Evolutionary conservation across 2,888 invertebrate species (phyloP), one percentile per base, ranked within the genome.

Genomic region (Andrena chrysosceles): DNA sequence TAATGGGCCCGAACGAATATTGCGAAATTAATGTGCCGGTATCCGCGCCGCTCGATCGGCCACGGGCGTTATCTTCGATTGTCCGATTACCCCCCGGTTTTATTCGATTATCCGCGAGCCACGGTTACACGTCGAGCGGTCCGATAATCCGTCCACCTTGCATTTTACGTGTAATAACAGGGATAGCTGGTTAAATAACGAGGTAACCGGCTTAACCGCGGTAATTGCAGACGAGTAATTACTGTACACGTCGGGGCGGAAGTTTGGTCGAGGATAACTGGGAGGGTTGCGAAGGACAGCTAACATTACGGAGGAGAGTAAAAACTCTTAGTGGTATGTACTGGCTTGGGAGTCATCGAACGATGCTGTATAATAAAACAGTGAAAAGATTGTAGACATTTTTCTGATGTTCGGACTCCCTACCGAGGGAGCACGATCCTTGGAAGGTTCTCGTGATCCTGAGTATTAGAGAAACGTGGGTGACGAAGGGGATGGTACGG

Each of bases 91-190:
- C 60, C 16, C 16, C 42, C 42, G 60, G 74, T 74, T 77, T 77
- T 77, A 77, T 77, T 77, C 29, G 77, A 77, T 72, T 74, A 77
- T 67, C 59, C 60, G 23, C 4, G 20, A 20, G 26, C 49, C 60
- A 54, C 31, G 23, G 60, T 29, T 48, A 56, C 62, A 20, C 64
- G 29, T 31, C 29, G 31, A 13, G 35, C 8, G 20, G 66, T 13
- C 29, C 74, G 62, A 68, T 74, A 74, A 78, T 74, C 74, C 78
- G 63, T 74, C 74, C 42, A 10, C 74, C 67, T 74, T 74, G 74
- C 68, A 74, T 78, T 78, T 78, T 74, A 78, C 62, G 74, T 54
- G 62, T 74, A 74, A 74, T 74, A 74, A 74, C 74, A 63, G 52
- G 56, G 33, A 48, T 48, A 63, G 29, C 48, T 29, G 48, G 42